phyloP scores from a whole-genome alignment of 2,888 invertebrate species.

The Ormyrus pomaceus region DNA sequence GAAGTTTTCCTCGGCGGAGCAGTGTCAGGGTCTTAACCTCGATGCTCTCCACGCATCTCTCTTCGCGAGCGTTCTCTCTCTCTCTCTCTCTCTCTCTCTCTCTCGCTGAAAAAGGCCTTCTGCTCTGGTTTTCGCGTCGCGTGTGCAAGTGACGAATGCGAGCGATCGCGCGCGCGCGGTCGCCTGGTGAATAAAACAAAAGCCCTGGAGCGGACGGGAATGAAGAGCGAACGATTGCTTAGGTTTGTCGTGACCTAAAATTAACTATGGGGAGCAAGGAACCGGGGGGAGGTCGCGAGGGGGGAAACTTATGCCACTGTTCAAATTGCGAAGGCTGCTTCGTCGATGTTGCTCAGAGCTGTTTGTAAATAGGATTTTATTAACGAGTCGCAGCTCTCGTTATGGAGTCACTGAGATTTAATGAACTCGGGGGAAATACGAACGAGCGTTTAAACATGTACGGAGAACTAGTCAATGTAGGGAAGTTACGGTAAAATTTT shows the following conservation, averaged over 20 bases:
- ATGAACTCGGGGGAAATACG: too few species aligned
- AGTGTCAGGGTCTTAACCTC: conserved; percentile 50
- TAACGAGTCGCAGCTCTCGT: too few species aligned
- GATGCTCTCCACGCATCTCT: neutral
- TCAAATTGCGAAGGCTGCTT: too few species aligned
- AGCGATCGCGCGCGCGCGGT: neutral
- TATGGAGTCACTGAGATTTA: too few species aligned
- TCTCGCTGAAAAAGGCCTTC: conserved; percentile 18
- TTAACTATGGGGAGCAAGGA: neutral
- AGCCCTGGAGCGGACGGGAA: neutral
- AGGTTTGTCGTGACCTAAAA: conserved; percentile 31
- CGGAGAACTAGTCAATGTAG: too few species aligned
- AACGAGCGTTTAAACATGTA: too few species aligned
- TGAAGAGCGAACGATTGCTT: neutral
- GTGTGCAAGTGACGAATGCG: neutral
- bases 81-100: neutral
- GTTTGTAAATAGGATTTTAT: too few species aligned
- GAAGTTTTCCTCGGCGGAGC: conserved; percentile 1
- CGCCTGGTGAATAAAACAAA: neutral
- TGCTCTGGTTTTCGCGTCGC: conserved; percentile 34
- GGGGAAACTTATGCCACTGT: too few species aligned
- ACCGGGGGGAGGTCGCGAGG: too few species aligned
- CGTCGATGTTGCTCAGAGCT: too few species aligned
- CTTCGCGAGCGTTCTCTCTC: neutral
- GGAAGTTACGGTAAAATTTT: too few species aligned